A percentile compares a stretch with the other conserved stretches of the same genome.
These are phyloP conservation scores for Pseudolaguvia tuberculata DNA, from an alignment of 2,113 vertebrate genomes.

Conservation along the genomic window DNA sequence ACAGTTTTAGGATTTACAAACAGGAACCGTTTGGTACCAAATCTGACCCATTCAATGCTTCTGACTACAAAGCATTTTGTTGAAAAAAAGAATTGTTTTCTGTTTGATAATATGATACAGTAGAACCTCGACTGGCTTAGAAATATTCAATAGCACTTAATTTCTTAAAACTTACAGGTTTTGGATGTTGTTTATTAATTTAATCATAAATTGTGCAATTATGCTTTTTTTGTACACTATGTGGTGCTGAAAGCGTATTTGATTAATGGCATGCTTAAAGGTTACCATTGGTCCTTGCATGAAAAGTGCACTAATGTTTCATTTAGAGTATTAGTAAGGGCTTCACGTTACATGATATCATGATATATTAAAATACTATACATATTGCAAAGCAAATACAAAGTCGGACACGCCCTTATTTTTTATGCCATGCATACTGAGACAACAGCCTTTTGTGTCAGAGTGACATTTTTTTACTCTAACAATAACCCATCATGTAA, in stretches of 20 bases:
- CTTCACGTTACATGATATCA: too few species aligned
- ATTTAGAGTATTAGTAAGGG: too few species aligned
- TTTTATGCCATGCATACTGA: too few species aligned
- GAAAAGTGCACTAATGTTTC: too few species aligned
- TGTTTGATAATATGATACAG: slow-evolving; percentile 28
- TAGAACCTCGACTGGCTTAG: too few species aligned
- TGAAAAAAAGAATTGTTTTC: not conserved
- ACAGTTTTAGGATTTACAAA: slow-evolving; percentile 3
- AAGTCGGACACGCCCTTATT: too few species aligned
- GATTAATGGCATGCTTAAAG: not conserved
- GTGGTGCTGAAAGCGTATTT: not conserved
- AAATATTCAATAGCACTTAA: slow-evolving; percentile 13
- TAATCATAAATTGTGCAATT: not conserved
- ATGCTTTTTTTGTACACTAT: not conserved
- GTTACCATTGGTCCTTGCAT: not conserved
- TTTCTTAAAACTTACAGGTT: slow-evolving; percentile 31
- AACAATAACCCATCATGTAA: too few species aligned
- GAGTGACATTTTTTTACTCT: not conserved
- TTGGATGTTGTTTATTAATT: slow-evolving; percentile 23
- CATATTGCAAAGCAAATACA: too few species aligned
- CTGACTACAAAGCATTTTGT: slow-evolving; percentile 7
- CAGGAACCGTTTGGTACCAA: not conserved
- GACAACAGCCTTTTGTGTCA: too few species aligned
- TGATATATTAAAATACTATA: too few species aligned
- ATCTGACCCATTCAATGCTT: slow-evolving; percentile 25